Evolutionary conservation across 2,113 vertebrate species (phyloP), one percentile per base, ranked within the genome.

Genomic region (Archocentrus centrarchus): DNA sequence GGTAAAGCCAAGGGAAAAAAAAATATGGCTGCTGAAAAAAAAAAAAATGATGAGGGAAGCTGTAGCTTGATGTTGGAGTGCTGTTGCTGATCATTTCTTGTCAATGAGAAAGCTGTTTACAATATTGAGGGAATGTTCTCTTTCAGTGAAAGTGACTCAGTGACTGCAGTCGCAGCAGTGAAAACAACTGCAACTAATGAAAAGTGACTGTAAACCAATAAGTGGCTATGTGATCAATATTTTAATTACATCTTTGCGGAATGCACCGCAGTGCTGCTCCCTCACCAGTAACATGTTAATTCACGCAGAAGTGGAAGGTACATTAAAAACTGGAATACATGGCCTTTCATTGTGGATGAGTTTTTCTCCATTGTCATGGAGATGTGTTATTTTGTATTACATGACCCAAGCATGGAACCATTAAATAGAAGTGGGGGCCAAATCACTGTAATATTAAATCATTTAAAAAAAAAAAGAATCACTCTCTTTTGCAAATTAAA

Each of bases 241-340:
- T 97, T 96, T 97, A 97, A 97, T 97, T 96, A 96, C 96, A 96
- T 96, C 96, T 96, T 96, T 96, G 96, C 94, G 94, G 96, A 97
- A 96, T 94, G 94, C 18, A 47, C 22, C 30, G 32, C 9, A 2
- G 27, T 3, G 60, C 76, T 63, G 61, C 62, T 60, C 32, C 35
- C 47, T 82, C 47, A 35, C 60, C 41, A 30, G 58, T 75, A 47
- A 70, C 66, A 18, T 37, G 60, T 76, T 73, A 30, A 73, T 53
- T 88, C 62, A 58, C 3, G n/a, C 24, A 73, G 37, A 85, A 76
- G 59, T 62, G n/a, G 44, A 77, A 27, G 61, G 24, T 59, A 22
- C 62, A 64, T 37, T 76, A 64, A 60, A 13, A n/a, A 32, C 30
- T 5, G 20, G 11, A 41, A 18, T 41, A 73, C 30, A 18, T 32